Conservation (phyloP, 2,888 invertebrate genomes). For the Amblyteles armatorius region DNA sequence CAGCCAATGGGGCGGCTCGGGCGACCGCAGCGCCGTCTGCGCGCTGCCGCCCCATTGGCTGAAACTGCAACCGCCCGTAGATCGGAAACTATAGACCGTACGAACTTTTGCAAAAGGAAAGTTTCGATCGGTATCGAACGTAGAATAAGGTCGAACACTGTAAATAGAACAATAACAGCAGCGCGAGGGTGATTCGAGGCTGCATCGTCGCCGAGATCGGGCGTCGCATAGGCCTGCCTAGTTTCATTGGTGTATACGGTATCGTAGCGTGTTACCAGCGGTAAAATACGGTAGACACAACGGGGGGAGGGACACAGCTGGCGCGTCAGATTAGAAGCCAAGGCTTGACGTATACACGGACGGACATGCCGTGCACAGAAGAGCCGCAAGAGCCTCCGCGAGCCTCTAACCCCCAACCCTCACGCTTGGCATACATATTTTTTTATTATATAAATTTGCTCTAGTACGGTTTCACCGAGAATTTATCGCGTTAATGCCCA, state of each 20-base stretch:
- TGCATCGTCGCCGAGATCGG: slow-evolving; percentile 16
- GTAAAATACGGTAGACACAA: slow-evolving; percentile 49
- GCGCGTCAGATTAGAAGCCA: slow-evolving; percentile 83
- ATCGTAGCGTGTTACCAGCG: slow-evolving; percentile 48
- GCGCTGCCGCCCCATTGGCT: neutral
- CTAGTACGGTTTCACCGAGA: slow-evolving; percentile 79
- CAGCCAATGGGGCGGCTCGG: neutral
- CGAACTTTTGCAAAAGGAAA: neutral
- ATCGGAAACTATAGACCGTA: slow-evolving; percentile 12
- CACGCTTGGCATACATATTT: slow-evolving; percentile 81
- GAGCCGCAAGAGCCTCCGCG: slow-evolving; percentile 47
- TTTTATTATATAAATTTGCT: slow-evolving; percentile 83
- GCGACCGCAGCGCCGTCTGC: neutral
- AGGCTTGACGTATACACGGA: slow-evolving; percentile 77
- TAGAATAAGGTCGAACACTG: neutral
- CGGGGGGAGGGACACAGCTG: slow-evolving; percentile 65
- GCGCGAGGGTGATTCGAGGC: slow-evolving; percentile 16
- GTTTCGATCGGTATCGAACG: neutral
- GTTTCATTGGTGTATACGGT: slow-evolving; percentile 24
- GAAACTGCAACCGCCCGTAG: neutral
- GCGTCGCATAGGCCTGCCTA: slow-evolving; percentile 30
- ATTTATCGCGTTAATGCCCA: slow-evolving; percentile 81
- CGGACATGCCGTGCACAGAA: slow-evolving; percentile 56
- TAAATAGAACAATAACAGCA: neutral
- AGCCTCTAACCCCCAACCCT: slow-evolving; percentile 17